These are phyloP conservation scores for Numenius phaeopus DNA, from an alignment of 2,797 vertebrate species.

Conservation along the genomic window DNA sequence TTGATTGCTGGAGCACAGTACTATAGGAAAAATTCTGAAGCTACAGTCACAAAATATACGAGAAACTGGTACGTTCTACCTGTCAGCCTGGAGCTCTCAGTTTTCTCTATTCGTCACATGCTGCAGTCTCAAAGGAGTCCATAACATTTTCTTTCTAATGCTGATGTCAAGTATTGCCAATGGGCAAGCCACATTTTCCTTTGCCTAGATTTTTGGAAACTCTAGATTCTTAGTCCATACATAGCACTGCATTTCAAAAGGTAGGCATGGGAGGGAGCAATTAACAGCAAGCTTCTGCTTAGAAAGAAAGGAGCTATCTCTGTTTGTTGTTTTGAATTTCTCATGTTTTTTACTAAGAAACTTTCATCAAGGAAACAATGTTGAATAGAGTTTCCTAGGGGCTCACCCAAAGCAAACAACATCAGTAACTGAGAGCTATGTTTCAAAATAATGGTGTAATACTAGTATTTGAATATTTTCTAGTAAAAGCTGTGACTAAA, in stretches of 20 bases:
- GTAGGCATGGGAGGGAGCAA: neutral
- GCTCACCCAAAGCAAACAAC: neutral
- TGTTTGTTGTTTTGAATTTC: neutral
- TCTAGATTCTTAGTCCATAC: neutral
- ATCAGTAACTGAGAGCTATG: neutral
- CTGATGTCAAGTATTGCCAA: neutral
- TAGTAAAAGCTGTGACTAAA: neutral
- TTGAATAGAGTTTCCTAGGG: neutral
- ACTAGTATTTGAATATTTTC: neutral
- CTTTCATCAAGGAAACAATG: neutral
- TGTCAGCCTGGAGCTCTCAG: neutral
- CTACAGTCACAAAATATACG: neutral
- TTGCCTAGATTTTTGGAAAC: neutral
- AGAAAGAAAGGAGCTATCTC: neutral
- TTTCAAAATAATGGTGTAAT: neutral
- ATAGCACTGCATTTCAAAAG: neutral
- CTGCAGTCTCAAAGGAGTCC: slow-evolving; percentile 17
- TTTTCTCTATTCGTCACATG: neutral
- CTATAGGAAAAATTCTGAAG: neutral
- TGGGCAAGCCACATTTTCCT: neutral
- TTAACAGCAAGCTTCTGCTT: neutral
- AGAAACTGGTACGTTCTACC: neutral
- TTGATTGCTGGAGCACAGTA: neutral
- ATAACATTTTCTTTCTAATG: slow-evolving; percentile 6
- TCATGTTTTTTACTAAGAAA: neutral